Base-by-base conservation (phyloP, 2,888 invertebrate species). In the Chydorus sphaericus region DNA sequence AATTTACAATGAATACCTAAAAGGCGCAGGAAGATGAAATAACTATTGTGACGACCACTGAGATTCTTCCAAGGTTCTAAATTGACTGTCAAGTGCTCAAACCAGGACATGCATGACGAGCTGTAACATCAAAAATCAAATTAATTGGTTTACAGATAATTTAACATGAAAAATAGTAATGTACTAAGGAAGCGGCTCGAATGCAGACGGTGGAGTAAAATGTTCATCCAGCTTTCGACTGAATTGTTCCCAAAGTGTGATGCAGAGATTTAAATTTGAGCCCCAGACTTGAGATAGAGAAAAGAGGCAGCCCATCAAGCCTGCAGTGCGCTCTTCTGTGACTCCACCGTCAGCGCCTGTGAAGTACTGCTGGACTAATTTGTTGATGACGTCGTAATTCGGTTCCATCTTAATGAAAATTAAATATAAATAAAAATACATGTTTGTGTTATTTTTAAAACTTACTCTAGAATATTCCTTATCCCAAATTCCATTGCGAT, bases 181-280 rank as follows among this genome's bases (percentile, higher is more conserved):
- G 16, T 36, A 44, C 44, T 44, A 44, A 44, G 44, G 44, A 11
- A 23, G n/a, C 14, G 14, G 23, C 6, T 44, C 44, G 28, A 44
- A 44, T 2, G 23, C 44, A 44, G 44, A 44, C 23, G 55, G 28
- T 5, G 8, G 18, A 20, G 33, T 16, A 23, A 55, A 55, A 23
- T 23, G 48, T 14, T 48, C 48, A 14, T 55, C 39, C 48, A 55
- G 20, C 26, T 39, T 30, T 28, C 36, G 48, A 26, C 14, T 8
- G 37, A 55, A 55, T n/a, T 26, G 49, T n/a, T 55, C 55, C 48
- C 48, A 48, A 11, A 31, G 36, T 30, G 31, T 39, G 11, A 48
- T 49, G 28, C 48, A 33, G 18, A 49, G 20, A 18, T 48, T 48
- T 6, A 55, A 18, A 23, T 48, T 20, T 10, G 55, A 29, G 7